A percentile compares a stretch with the other conserved stretches of the same genome.
Evolutionary conservation across 1,140 invertebrate species (phyloP).

Genomic region (Calephelis nemesis): DNA sequence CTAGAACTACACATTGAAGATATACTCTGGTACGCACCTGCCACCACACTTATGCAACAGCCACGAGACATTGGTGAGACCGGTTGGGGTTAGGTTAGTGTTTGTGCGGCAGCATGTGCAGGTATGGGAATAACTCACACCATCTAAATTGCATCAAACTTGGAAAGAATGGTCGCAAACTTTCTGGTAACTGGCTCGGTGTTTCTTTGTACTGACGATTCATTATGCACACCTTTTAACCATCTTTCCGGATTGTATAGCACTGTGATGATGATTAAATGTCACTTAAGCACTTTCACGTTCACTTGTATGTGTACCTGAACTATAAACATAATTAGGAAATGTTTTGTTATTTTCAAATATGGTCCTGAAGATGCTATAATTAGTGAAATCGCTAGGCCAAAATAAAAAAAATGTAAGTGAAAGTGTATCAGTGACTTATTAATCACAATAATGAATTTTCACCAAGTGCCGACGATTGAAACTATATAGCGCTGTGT

Average conservation of each 20-base stretch:
- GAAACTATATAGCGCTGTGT: not conserved
- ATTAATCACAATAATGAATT: no score
- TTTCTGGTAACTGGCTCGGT: slow-evolving; percentile 69
- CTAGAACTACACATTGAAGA: slow-evolving; percentile 74
- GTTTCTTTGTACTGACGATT: slow-evolving; percentile 64
- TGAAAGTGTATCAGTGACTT: no score
- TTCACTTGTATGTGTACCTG: no score
- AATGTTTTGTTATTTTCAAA: no score
- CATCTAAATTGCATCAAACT: slow-evolving; percentile 59
- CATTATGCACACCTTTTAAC: slow-evolving; percentile 39
- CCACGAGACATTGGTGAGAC: slow-evolving; percentile 45
- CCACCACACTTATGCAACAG: slow-evolving; percentile 66
- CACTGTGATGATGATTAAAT: slow-evolving; percentile 12
- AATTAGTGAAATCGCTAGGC: no score
- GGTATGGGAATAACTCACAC: slow-evolving; percentile 66
- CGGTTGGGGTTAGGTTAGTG: slow-evolving; percentile 49
- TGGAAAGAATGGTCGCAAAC: slow-evolving; percentile 50
- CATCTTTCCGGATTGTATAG: not conserved
- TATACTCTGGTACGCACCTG: slow-evolving; percentile 72
- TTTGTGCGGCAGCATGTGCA: slow-evolving; percentile 76
- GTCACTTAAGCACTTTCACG: no score
- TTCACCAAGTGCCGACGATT: no score
- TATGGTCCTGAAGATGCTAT: no score
- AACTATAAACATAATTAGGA: no score
- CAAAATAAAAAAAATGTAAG: slow-evolving; percentile 4